These are phyloP conservation scores for Calidris pugnax DNA, from an alignment of 2,113 vertebrate species.

Conservation along the genomic window DNA sequence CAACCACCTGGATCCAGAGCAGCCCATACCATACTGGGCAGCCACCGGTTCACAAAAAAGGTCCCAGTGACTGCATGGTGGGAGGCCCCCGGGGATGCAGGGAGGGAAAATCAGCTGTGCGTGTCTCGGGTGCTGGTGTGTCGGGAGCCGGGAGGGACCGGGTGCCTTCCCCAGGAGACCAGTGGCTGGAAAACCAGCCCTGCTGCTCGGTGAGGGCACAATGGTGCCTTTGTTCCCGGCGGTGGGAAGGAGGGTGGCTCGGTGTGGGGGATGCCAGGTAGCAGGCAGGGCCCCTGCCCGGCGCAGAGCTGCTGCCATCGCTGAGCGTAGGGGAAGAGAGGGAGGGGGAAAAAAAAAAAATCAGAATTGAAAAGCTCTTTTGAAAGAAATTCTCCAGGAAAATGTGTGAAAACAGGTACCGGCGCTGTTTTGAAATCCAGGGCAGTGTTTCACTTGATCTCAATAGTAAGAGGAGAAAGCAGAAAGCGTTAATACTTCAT, in stretches of 20 bases:
- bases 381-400: background rate
- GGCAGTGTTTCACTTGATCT: background rate
- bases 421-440: background rate
- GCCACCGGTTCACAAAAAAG: accelerated
- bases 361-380: background rate
- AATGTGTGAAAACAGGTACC: background rate
- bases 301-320: background rate
- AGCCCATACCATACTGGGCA: accelerated
- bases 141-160: background rate
- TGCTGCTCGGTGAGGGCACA: background rate
- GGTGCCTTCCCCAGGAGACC: background rate
- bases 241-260: background rate
- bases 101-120: accelerated
- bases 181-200: background rate
- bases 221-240: background rate
- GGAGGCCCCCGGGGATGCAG: background rate
- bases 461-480: background rate
- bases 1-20: background rate
- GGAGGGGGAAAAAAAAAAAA: background rate
- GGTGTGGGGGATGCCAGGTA: background rate
- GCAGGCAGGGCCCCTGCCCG: background rate
- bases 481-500: background rate
- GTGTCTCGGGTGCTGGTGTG: background rate
- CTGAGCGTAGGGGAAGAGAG: accelerated
- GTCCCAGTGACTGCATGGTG: accelerated